phyloP scores from a whole-genome alignment of 1,140 invertebrate genomes.

The Pseudomyrmex pallidus region DNA sequence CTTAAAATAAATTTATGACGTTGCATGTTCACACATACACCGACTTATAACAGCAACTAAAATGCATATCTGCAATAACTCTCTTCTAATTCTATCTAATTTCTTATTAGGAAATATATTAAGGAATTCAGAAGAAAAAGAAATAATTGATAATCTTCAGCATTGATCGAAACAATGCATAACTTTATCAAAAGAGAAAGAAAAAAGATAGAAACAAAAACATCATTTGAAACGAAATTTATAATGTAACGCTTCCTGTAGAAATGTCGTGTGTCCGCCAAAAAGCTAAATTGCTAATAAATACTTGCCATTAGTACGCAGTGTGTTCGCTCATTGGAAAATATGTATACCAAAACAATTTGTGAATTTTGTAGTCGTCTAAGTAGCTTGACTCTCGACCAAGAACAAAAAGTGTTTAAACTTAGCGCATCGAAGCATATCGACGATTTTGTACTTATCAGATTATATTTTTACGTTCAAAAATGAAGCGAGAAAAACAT shows the following conservation, averaged over 20 bases:
- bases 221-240: not conserved
- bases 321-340: not conserved
- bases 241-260: slow-evolving; percentile 16
- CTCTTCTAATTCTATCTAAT: slow-evolving; percentile 40
- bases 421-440: slow-evolving; percentile 52
- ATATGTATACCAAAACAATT: slow-evolving; percentile 15
- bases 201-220: not conserved
- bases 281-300: slow-evolving; percentile 50
- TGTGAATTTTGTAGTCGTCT: not conserved
- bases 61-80: no score
- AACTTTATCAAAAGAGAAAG: not conserved
- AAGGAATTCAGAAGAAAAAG: not conserved
- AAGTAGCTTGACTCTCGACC: slow-evolving; percentile 19
- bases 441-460: slow-evolving; percentile 57
- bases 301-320: slow-evolving; percentile 12
- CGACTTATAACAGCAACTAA: no score
- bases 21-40: no score
- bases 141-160: not conserved
- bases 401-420: slow-evolving; percentile 33
- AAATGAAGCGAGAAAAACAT: not conserved
- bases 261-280: slow-evolving; percentile 4
- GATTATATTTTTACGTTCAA: slow-evolving; percentile 58
- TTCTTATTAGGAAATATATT: slow-evolving; percentile 36
- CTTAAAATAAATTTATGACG: not conserved
- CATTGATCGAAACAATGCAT: not conserved